A percentile compares a stretch with the other conserved stretches of the same genome.
phyloP scores from a whole-genome alignment of 2,888 invertebrate genomes.

The Limnephilus marmoratus region DNA sequence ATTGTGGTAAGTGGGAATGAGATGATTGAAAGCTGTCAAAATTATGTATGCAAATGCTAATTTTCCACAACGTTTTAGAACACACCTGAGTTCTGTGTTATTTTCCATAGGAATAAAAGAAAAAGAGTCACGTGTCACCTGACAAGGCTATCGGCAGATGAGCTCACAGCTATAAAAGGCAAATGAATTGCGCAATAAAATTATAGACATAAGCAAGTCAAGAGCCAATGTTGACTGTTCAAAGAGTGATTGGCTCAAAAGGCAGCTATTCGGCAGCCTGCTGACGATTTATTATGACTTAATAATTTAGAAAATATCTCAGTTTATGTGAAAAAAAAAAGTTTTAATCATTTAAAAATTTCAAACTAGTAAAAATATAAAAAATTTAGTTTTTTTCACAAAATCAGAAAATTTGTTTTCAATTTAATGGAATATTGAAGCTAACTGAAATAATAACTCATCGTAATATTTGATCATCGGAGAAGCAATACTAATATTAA shows the following conservation, averaged over 20 bases:
- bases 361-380: too few relatives aligned
- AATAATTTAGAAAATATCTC: too few relatives aligned
- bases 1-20: background rate
- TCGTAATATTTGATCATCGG: too few relatives aligned
- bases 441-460: too few relatives aligned
- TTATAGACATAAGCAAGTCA: background rate
- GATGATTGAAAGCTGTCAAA: background rate
- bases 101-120: background rate
- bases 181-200: constrained; percentile 22
- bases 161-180: constrained; percentile 26
- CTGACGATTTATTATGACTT: background rate
- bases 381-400: too few relatives aligned
- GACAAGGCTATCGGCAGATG: constrained; percentile 10
- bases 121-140: constrained; percentile 14
- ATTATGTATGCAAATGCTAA: background rate
- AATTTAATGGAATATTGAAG: too few relatives aligned
- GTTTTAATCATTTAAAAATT: too few relatives aligned
- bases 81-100: background rate
- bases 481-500: too few relatives aligned
- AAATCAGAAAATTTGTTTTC: too few relatives aligned
- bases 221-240: constrained; percentile 11
- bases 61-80: background rate
- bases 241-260: background rate
- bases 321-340: too few relatives aligned
- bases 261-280: background rate